These are phyloP conservation scores for Tapirus terrestris DNA, from an alignment of 2,113 vertebrate species.

Conservation along the genomic window DNA sequence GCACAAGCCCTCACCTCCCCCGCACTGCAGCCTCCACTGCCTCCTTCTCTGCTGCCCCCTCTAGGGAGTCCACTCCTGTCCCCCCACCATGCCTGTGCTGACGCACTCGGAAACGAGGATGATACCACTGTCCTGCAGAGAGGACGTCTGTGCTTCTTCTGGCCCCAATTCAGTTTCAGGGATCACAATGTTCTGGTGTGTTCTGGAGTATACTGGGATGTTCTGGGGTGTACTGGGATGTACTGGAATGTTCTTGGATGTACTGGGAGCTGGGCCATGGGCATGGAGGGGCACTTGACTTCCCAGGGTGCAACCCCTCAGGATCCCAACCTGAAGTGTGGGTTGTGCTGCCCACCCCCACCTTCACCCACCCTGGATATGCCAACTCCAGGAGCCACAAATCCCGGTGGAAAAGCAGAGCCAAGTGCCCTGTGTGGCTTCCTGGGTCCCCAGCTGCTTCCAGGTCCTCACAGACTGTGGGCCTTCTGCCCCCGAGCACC, in stretches of 20 bases:
- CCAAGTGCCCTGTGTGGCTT: accelerated
- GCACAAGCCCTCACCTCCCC: background rate
- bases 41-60: background rate
- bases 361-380: background rate
- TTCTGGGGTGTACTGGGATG: background rate
- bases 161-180: background rate
- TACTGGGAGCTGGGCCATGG: background rate
- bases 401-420: background rate
- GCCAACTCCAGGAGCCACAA: background rate
- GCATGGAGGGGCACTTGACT: background rate
- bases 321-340: background rate
- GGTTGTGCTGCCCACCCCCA: background rate
- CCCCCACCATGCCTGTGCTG: background rate
- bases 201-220: no score
- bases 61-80: background rate
- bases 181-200: background rate
- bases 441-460: no score
- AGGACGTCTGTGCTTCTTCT: background rate
- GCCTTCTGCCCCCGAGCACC: background rate
- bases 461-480: background rate
- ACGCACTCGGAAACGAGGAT: background rate
- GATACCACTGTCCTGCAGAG: no score
- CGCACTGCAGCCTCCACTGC: background rate
- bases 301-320: background rate
- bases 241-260: background rate